Percentiles rank a stretch among this genome's conserved stretches.
phyloP scores from a whole-genome alignment of 2,888 invertebrate genomes.

The Agelastica alni region DNA sequence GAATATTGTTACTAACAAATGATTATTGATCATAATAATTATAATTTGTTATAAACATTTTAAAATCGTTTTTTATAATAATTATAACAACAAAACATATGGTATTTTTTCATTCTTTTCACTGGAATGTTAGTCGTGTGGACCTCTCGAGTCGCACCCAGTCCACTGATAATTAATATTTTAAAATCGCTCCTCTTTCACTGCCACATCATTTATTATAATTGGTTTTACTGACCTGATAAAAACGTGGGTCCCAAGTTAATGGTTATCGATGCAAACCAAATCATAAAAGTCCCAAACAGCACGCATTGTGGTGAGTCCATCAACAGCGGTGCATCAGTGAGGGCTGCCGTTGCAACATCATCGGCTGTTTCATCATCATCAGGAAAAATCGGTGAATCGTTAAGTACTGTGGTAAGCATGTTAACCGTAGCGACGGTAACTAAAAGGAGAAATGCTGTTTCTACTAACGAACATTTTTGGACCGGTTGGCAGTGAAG shows the following conservation, averaged over 20 bases:
- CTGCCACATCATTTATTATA: too few relatives aligned
- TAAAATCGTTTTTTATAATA: too few relatives aligned
- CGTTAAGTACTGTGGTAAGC: constrained; percentile 83
- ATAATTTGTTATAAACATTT: too few relatives aligned
- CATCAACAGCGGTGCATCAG: constrained; percentile 66
- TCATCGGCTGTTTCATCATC: constrained; percentile 69
- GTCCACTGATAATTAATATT: too few relatives aligned
- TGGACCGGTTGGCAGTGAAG: constrained; percentile 81
- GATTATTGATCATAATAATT: too few relatives aligned
- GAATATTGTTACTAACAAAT: too few relatives aligned
- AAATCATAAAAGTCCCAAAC: constrained; percentile 91
- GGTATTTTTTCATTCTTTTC: too few relatives aligned
- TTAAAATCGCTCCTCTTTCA: too few relatives aligned
- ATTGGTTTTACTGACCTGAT: constrained; percentile 63
- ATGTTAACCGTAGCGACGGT: constrained; percentile 91
- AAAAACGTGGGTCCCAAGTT: constrained; percentile 88
- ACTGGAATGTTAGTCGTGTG: too few relatives aligned
- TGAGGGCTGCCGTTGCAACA: constrained; percentile 68
- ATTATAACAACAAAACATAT: too few relatives aligned
- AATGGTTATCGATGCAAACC: constrained; percentile 90
- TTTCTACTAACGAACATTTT: constrained; percentile 86
- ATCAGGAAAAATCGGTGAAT: constrained; percentile 84
- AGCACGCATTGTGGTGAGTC: constrained; percentile 88
- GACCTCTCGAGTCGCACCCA: too few relatives aligned
- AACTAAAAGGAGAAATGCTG: constrained; percentile 83